Conservation (phyloP, 2,888 invertebrate species). For the Oligia latruncula region DNA sequence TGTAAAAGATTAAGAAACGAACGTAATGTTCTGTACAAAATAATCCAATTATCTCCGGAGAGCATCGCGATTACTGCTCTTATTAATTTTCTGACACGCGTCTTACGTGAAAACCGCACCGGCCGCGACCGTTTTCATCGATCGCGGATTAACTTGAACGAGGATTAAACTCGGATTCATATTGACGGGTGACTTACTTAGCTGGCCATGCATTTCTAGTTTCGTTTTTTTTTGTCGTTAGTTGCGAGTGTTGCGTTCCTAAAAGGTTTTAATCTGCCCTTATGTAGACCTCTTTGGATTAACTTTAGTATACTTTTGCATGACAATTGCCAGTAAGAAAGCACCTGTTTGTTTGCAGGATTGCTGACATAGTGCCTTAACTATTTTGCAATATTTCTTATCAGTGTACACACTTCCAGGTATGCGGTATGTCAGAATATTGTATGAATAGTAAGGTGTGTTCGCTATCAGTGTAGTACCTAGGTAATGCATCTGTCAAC, state of each 20-base stretch:
- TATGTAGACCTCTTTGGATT: constrained; percentile 9
- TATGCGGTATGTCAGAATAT: constrained; percentile 9
- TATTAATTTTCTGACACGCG: constrained; percentile 44
- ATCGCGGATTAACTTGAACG: constrained; percentile 46
- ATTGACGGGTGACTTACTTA: constrained; percentile 25
- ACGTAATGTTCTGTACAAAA: constrained; percentile 18
- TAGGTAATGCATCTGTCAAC: constrained; percentile 4
- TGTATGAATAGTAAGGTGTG: constrained; percentile 24
- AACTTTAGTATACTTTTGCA: background rate
- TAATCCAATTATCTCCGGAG: constrained; percentile 47
- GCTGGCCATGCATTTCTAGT: background rate
- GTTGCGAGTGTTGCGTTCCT: background rate
- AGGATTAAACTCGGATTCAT: constrained; percentile 42
- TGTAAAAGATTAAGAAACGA: constrained; percentile 9
- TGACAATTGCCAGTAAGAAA: background rate
- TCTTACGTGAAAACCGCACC: constrained; percentile 47
- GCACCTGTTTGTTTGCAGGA: constrained; percentile 17
- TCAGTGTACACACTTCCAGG: constrained; percentile 11
- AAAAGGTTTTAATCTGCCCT: constrained; percentile 30
- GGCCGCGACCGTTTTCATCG: constrained; percentile 34
- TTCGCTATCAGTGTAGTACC: constrained; percentile 34
- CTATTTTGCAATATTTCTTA: constrained; percentile 36
- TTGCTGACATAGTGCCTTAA: constrained; percentile 5
- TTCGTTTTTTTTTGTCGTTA: background rate
- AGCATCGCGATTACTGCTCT: constrained; percentile 39